phyloP scores from a whole-genome alignment of 2,888 invertebrate genomes.

The Himalopsyche tibetana region DNA sequence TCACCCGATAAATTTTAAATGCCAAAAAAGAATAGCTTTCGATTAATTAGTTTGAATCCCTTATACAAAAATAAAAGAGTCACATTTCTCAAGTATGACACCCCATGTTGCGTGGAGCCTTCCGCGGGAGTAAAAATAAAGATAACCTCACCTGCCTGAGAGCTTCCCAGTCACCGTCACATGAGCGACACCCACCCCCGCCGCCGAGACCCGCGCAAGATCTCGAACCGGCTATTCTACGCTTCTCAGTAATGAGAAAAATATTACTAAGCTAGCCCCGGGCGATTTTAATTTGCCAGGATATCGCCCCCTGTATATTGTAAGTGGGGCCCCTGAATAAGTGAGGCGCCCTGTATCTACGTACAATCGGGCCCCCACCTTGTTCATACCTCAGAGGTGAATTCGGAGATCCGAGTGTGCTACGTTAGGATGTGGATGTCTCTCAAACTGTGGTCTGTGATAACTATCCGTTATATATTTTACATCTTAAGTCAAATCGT shows the following conservation, averaged over 20 bases:
- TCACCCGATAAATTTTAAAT: too few species aligned
- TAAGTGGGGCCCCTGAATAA: slow-evolving; percentile 22
- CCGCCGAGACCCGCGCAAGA: slow-evolving; percentile 27
- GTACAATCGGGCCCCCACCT: neutral
- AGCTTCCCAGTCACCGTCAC: neutral
- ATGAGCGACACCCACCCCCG: neutral
- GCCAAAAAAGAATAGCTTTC: too few species aligned
- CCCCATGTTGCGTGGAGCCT: neutral
- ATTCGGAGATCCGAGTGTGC: slow-evolving; percentile 19
- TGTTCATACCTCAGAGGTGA: slow-evolving; percentile 36
- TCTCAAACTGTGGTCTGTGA: neutral
- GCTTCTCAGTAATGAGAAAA: slow-evolving; percentile 69
- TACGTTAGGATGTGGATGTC: neutral
- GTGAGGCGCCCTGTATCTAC: neutral
- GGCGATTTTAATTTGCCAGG: slow-evolving; percentile 77
- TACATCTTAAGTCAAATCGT: too few species aligned
- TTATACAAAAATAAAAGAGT: too few species aligned
- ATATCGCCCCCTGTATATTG: slow-evolving; percentile 71
- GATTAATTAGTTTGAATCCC: too few species aligned
- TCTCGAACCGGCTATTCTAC: slow-evolving; percentile 41
- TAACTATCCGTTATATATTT: too few species aligned
- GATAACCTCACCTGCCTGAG: slow-evolving; percentile 9
- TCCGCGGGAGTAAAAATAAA: slow-evolving; percentile 14
- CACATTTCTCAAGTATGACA: neutral
- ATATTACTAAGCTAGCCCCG: slow-evolving; percentile 74